Percentiles rank a stretch among this genome's conserved stretches.
phyloP scores from a whole-genome alignment of 35 echinoderm and acorn worm species.

The Stichopus chloronotus region DNA sequence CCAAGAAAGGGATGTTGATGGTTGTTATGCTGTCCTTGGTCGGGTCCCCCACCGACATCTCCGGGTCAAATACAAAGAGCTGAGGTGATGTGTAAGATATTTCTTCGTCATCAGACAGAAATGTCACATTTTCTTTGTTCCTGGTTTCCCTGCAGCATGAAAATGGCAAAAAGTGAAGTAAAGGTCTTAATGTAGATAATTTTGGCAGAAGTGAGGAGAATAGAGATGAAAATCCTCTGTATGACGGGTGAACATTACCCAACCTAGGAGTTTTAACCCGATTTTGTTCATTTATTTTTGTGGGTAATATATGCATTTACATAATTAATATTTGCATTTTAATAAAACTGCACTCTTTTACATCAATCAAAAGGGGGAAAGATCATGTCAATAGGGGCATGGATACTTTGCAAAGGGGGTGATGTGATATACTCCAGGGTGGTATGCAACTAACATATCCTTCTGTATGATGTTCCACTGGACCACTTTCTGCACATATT shows the following conservation, averaged over 20 bases:
- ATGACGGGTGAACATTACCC: background rate
- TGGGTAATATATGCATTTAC: background rate
- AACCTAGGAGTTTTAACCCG: background rate
- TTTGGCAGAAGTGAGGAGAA: background rate
- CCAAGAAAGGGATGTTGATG: slow-evolving; percentile 52
- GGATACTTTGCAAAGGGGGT: no score
- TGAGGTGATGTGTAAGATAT: slow-evolving; percentile 26
- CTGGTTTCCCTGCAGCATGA: background rate
- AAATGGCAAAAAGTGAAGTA: background rate
- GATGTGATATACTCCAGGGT: no score
- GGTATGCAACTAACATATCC: no score
- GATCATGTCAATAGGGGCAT: no score
- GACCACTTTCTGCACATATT: no score
- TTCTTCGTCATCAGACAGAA: background rate
- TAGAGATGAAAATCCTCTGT: background rate
- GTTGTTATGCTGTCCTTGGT: slow-evolving; percentile 27
- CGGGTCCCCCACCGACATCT: slow-evolving; percentile 33
- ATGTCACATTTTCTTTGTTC: slow-evolving; percentile 39
- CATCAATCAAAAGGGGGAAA: background rate
- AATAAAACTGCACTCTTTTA: background rate
- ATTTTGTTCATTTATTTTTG: background rate
- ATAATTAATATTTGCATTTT: background rate
- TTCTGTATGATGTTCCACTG: no score
- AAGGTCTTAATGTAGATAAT: background rate
- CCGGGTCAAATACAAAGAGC: slow-evolving; percentile 6